phyloP scores from a whole-genome alignment of 92 coral and sea anemone genomes.

The Phymanthus crucifer region DNA sequence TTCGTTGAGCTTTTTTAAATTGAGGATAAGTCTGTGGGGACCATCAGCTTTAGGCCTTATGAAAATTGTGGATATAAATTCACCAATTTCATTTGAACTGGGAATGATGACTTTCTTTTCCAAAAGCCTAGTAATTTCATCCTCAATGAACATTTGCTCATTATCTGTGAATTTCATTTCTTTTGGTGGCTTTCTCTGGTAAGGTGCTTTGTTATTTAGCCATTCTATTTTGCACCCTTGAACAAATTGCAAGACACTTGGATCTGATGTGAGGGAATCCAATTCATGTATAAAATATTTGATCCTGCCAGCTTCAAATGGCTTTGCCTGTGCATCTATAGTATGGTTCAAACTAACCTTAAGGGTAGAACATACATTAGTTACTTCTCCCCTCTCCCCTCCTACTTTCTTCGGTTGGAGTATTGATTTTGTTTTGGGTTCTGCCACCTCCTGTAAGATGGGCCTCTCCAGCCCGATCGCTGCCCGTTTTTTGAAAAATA shows the following conservation, averaged over 20 bases:
- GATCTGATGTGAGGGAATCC: conserved; percentile 31
- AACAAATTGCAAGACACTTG: conserved; percentile 29
- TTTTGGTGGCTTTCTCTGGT: conserved; percentile 6
- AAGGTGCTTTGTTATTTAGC: conserved; percentile 16
- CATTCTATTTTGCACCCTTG: conserved; percentile 37
- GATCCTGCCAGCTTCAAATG: conserved; percentile 26
- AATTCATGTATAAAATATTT: conserved; percentile 14
- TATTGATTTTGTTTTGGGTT: not conserved
- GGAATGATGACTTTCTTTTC: not conserved
- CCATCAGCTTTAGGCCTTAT: conserved; percentile 30
- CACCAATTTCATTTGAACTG: conserved; percentile 5
- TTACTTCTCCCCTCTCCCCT: conserved; percentile 19
- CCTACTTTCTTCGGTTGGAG: conserved; percentile 4
- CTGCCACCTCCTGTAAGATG: conserved; percentile 4
- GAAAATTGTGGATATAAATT: conserved; percentile 36
- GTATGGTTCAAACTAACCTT: not conserved
- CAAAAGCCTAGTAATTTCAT: not conserved
- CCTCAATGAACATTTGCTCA: not conserved
- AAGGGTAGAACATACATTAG: not conserved
- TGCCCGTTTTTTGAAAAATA: conserved; percentile 36
- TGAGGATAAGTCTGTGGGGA: conserved; percentile 12
- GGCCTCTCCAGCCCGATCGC: conserved; percentile 17
- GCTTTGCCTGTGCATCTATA: not conserved
- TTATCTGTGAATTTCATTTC: conserved; percentile 10
- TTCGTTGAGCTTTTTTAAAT: conserved; percentile 18